Conservation (phyloP, 2,797 vertebrate species). For the Cetoscarus ocellatus region DNA sequence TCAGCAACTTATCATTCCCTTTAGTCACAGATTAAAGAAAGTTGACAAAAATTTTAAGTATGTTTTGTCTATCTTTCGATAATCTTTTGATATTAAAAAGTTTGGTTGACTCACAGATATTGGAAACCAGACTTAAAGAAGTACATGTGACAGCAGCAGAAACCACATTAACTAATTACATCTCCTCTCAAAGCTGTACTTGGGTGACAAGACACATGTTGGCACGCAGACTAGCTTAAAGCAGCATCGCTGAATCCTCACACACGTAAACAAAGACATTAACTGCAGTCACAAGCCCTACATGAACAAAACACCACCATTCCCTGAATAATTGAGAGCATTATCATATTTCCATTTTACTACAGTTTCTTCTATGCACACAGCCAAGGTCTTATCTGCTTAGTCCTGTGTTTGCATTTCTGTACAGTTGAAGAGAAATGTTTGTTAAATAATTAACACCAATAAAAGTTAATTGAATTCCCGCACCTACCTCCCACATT, state of each 20-base stretch:
- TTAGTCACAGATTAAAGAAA: no score
- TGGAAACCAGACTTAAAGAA: background rate
- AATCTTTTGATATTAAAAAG: no score
- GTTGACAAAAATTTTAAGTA: no score
- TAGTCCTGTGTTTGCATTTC: background rate
- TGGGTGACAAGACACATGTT: background rate
- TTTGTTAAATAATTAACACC: background rate
- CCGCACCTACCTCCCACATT: background rate
- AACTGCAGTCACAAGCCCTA: background rate
- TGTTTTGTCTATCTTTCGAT: no score
- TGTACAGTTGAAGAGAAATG: background rate
- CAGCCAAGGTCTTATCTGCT: background rate
- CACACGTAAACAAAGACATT: slow-evolving; percentile 7
- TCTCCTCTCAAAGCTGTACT: background rate
- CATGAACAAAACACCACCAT: background rate
- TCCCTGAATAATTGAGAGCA: slow-evolving; percentile 31
- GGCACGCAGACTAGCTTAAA: background rate
- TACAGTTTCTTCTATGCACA: background rate
- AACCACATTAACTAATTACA: background rate
- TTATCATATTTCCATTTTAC: slow-evolving; percentile 26
- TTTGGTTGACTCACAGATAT: background rate
- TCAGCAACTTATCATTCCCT: no score
- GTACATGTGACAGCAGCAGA: background rate
- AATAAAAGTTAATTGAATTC: background rate
- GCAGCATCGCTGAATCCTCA: no score